Evolutionary conservation across 2,888 invertebrate species (phyloP).

Genomic region (Euspilapteryx auroguttella): DNA sequence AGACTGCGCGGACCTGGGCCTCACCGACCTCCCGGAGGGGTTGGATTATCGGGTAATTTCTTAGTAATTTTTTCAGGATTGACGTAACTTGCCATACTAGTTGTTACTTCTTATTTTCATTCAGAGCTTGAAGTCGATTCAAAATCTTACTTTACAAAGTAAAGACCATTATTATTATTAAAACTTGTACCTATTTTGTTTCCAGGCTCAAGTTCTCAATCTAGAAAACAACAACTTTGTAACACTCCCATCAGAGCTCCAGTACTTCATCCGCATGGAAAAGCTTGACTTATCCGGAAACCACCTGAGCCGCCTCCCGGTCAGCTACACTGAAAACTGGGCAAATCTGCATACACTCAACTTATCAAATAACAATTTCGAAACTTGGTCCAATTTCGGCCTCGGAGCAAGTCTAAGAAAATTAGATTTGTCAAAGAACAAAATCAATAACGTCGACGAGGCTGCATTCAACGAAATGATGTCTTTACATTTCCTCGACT

Average conservation of each 20-base stretch:
- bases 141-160: too few species aligned
- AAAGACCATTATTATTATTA: background rate
- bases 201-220: slow-evolving; percentile 65
- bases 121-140: too few species aligned
- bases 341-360: slow-evolving; percentile 51
- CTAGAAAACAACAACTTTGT: slow-evolving; percentile 65
- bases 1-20: slow-evolving; percentile 33
- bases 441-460: slow-evolving; percentile 59
- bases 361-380: slow-evolving; percentile 61
- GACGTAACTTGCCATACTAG: too few species aligned
- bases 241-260: slow-evolving; percentile 54
- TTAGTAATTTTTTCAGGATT: slow-evolving; percentile 2
- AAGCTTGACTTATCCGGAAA: slow-evolving; percentile 51
- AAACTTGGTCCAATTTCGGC: slow-evolving; percentile 27
- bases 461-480: slow-evolving; percentile 62
- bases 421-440: slow-evolving; percentile 70
- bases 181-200: slow-evolving; percentile 10
- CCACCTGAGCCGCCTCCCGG: slow-evolving; percentile 41
- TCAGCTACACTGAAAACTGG: slow-evolving; percentile 42
- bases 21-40: slow-evolving; percentile 32
- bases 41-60: slow-evolving; percentile 28
- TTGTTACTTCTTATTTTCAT: too few species aligned
- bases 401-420: slow-evolving; percentile 34
- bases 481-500: slow-evolving; percentile 60
- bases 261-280: slow-evolving; percentile 47